These are phyloP conservation scores for Sceloporus tristichus DNA, from an alignment of 2,113 vertebrate species.

Conservation along the genomic window DNA sequence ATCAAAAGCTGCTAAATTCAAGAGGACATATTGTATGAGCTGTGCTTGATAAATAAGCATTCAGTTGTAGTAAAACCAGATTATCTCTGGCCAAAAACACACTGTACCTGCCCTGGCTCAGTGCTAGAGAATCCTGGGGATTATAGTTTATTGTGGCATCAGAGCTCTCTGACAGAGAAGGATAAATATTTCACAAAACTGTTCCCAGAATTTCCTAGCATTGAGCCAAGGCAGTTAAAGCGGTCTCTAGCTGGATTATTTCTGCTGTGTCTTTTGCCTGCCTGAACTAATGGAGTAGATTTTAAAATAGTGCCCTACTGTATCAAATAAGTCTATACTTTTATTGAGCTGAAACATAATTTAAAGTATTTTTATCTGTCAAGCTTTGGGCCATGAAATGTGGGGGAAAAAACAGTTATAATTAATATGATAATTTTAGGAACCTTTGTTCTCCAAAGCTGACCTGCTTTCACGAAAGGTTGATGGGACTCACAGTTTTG, in stretches of 20 bases:
- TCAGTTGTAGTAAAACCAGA: neutral
- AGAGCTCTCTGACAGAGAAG: no score
- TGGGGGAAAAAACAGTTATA: neutral
- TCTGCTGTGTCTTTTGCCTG: neutral
- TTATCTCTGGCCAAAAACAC: neutral
- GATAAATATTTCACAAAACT: no score
- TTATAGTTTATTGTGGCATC: no score
- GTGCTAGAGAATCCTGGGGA: no score
- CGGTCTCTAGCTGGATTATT: no score
- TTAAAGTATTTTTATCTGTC: neutral
- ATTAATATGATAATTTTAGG: neutral
- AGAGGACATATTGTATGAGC: no score
- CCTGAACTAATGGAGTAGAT: neutral
- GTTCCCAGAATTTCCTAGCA: no score
- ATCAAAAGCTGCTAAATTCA: no score
- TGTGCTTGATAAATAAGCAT: no score
- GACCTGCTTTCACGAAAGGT: neutral
- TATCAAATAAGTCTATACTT: neutral
- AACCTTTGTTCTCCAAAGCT: neutral
- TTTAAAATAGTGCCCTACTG: neutral
- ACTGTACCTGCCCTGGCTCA: no score
- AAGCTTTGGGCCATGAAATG: neutral
- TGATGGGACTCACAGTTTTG: neutral
- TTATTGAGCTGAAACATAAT: neutral
- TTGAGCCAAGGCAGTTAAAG: no score